Evolutionary conservation across 2,888 invertebrate species (phyloP), one percentile per base, ranked within the genome.

Genomic region (Himalopsyche tibetana): DNA sequence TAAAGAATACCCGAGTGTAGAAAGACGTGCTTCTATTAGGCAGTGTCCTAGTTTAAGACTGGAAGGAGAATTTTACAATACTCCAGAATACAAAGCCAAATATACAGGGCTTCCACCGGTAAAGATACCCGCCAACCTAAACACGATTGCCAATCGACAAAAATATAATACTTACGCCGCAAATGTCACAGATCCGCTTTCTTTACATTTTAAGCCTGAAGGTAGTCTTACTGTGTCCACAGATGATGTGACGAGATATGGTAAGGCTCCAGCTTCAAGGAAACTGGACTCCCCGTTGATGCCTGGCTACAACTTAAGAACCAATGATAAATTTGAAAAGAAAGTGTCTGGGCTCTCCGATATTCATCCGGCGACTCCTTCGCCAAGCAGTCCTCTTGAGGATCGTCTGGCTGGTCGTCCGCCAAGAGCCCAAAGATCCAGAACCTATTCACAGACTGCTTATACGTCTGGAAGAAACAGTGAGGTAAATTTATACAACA

Each of bases 1-100:
- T 88, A 89, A 89, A 80, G 89, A 89, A 87, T 89, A 90, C 89
- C 89, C 90, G 17, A 36, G 38, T 36, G 83, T 89, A 6, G 90
- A 90, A 88, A 89, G 88, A 69, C 86, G 84, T 19, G 84, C 82
- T 36, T 82, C 85, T 19, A 83, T 88, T 80, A 80, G 81, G 36
- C 86, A 88, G 42, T 90, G 90, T 9, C 87, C 90, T 2, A 91
- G 89, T 87, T 89, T 91, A 40, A 90, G 90, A 55, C 88, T 91
- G 55, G 91, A 91, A 74, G 91, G 91, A 28, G 89, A 89, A 51
- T 89, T 90, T 17, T 90, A 91, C 36, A 88, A 91, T 40, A 90
- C 90, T 28, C 91, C 91, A 1, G 91, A 91, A 88, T 92, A 92
- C 86, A 91, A 90, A 84, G 91, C 90, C 55, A 91, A 92, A 86